phyloP scores from a whole-genome alignment of 2,797 vertebrate species.

The Myotis vivesi region DNA sequence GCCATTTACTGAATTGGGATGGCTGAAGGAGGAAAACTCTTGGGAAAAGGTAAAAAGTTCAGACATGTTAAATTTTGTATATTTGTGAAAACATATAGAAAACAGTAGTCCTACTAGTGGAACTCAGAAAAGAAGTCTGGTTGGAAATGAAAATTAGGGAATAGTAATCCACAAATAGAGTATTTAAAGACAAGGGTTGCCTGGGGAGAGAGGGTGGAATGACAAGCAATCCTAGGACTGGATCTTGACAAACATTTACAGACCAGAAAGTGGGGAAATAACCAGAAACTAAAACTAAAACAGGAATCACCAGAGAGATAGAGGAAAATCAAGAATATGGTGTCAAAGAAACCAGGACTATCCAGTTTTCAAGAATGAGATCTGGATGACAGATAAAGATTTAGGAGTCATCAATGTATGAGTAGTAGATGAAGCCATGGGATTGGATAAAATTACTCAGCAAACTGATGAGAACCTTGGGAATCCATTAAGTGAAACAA shows the following conservation, averaged over 20 bases:
- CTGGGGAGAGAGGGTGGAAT: background rate
- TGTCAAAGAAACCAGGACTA: background rate
- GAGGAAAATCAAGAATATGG: background rate
- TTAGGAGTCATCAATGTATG: background rate
- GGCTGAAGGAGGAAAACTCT: background rate
- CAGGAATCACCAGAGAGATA: background rate
- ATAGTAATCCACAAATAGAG: background rate
- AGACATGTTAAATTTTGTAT: background rate
- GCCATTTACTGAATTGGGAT: background rate
- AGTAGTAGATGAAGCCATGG: background rate
- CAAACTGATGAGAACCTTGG: background rate
- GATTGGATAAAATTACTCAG: background rate
- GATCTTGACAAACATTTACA: background rate
- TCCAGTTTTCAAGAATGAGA: background rate
- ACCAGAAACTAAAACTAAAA: background rate
- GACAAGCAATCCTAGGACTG: background rate
- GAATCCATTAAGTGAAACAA: background rate
- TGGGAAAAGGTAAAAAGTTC: background rate
- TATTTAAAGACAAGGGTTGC: background rate
- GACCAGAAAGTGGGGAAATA: background rate
- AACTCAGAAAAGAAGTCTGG: background rate
- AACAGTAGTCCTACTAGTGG: background rate
- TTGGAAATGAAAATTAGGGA: background rate
- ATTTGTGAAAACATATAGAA: background rate
- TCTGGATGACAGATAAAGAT: background rate